A percentile compares a stretch with the other conserved stretches of the same genome.
Conservation (phyloP, 2,888 invertebrate genomes). For the Gasteruption jaculator region DNA sequence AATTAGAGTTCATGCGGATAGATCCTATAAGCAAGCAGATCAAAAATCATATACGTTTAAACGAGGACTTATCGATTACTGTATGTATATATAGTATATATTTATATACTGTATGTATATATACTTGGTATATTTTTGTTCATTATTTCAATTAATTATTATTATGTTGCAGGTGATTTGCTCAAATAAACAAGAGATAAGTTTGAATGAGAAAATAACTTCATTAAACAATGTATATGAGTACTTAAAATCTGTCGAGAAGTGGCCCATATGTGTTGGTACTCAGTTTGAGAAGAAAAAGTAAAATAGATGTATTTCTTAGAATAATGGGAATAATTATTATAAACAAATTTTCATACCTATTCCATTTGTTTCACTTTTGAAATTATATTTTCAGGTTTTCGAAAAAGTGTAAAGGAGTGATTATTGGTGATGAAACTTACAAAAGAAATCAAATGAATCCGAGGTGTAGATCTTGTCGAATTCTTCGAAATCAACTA, state of each 20-base stretch:
- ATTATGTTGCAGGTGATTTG: constrained; percentile 4
- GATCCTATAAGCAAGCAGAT: too few relatives aligned
- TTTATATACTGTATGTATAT: too few relatives aligned
- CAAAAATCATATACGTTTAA: too few relatives aligned
- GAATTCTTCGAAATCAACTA: constrained; percentile 1
- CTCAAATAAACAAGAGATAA: not conserved
- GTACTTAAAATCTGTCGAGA: constrained; percentile 5
- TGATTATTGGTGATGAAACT: constrained; percentile 2
- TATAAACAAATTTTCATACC: too few relatives aligned
- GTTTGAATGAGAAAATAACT: not conserved
- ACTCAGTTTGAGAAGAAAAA: constrained; percentile 6
- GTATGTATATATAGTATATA: too few relatives aligned
- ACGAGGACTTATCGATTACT: too few relatives aligned
- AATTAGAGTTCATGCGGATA: too few relatives aligned
- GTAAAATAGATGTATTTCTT: not conserved
- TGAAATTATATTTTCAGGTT: constrained; percentile 4
- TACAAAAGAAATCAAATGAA: constrained; percentile 4
- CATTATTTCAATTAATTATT: not conserved
- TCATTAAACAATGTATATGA: not conserved
- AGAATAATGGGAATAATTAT: too few relatives aligned
- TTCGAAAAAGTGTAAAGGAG: constrained; percentile 3
- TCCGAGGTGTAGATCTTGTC: constrained; percentile 5
- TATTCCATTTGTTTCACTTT: too few relatives aligned
- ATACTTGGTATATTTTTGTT: not conserved
- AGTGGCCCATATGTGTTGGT: constrained; percentile 5